Conservation (phyloP, 2,888 invertebrate species). For the Caenorhabditis becei region DNA sequence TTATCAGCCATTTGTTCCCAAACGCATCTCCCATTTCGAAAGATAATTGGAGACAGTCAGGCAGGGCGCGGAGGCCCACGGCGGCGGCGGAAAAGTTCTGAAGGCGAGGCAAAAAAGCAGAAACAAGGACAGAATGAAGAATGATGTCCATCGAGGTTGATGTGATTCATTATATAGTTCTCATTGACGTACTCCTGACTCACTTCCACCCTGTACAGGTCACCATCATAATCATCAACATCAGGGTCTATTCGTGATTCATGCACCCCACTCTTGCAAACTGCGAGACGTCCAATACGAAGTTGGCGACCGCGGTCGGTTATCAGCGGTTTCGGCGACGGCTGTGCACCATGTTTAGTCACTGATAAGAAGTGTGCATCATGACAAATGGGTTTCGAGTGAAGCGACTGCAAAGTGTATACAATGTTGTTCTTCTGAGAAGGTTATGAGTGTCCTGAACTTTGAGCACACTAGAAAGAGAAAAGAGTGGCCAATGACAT, state of each 20-base stretch:
- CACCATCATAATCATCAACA: slow-evolving; percentile 14
- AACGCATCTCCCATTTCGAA: slow-evolving; percentile 9
- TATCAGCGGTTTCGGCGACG: slow-evolving; percentile 16
- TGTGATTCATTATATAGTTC: slow-evolving; percentile 53
- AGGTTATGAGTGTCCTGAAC: neutral
- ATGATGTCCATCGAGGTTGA: slow-evolving; percentile 43
- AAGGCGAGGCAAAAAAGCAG: slow-evolving; percentile 7
- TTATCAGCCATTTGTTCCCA: slow-evolving; percentile 6
- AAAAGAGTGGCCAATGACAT: neutral
- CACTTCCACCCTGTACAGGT: slow-evolving; percentile 13
- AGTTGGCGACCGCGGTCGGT: slow-evolving; percentile 7
- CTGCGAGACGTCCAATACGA: neutral
- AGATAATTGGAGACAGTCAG: neutral
- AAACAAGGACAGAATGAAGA: slow-evolving; percentile 23
- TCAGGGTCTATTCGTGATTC: slow-evolving; percentile 34
- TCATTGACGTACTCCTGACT: slow-evolving; percentile 46
- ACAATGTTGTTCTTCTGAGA: neutral
- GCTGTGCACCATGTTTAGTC: slow-evolving; percentile 15
- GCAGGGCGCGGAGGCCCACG: neutral
- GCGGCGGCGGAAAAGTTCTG: slow-evolving; percentile 21
- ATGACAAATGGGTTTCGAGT: neutral
- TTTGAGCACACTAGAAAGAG: slow-evolving; percentile 1
- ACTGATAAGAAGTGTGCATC: slow-evolving; percentile 11
- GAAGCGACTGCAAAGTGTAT: slow-evolving; percentile 12
- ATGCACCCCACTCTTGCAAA: slow-evolving; percentile 33